Evolutionary conservation across 2,113 vertebrate species (phyloP).

Genomic region (Mesembrinibis cayennensis): DNA sequence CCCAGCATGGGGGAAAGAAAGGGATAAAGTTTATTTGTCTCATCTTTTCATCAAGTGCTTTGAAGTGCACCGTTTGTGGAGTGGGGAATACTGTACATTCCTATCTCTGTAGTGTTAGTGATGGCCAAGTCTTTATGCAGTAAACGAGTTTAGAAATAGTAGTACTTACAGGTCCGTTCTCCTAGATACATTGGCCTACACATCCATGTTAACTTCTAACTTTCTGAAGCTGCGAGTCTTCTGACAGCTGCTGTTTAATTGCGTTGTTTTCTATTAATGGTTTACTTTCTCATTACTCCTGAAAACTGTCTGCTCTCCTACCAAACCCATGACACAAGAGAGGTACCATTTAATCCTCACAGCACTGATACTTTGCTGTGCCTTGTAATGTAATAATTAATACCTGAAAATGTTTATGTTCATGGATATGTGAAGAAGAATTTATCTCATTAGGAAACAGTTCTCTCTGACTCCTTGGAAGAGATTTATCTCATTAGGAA

Average conservation of each 20-base stretch:
- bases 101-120: not conserved
- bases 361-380: not conserved
- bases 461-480: not conserved
- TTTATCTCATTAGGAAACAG: not conserved
- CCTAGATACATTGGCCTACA: not conserved
- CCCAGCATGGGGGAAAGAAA: not conserved
- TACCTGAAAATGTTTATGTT: not conserved
- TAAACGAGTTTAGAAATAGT: not conserved
- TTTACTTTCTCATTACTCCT: not conserved
- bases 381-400: not conserved
- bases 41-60: not conserved
- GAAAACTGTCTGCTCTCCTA: not conserved
- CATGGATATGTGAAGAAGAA: not conserved
- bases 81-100: not conserved
- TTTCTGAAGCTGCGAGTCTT: not conserved
- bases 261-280: not conserved
- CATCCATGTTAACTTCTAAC: not conserved
- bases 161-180: not conserved
- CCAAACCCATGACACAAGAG: not conserved
- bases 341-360: not conserved
- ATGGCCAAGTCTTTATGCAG: not conserved
- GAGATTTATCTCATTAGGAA: not conserved
- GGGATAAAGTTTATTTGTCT: not conserved
- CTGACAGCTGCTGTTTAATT: not conserved
- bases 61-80: not conserved